Base-by-base conservation (phyloP, 1,140 invertebrate genomes). In the Papilio helenus region DNA sequence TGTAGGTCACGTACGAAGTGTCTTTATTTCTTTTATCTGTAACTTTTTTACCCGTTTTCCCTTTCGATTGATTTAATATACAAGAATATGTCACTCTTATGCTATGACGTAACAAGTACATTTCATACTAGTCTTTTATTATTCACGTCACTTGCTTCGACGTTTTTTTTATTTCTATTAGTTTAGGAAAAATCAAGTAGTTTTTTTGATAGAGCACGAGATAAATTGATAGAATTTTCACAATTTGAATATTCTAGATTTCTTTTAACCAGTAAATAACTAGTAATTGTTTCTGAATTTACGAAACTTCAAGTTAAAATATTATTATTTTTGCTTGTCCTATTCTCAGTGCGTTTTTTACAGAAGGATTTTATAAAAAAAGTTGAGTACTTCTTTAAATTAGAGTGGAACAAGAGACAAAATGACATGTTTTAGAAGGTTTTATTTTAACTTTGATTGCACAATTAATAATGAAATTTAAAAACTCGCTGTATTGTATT, bases 11-110 rank as follows among this genome's bases (percentile, higher is more conserved):
- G 61, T 65, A 65, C 61, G 34, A 39, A 61, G 20, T 61, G 9
- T 18, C 12, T 61, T 61, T 29, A 65, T 65, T 65, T 26, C 23
- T 65, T 65, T 65, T 65, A 68, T 68, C 61, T 68, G 16, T 68
- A 68, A 68, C 14, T 68, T 68, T 61, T 23, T 23, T 68, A 68
- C 61, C 26, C 61, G 29, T 68, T 29, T 68, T 68, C 5, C 14
- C 4, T 16, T 29, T 29, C 12, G 20, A 16, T 68, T 68, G 23
- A 68, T 68, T 68, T 34, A 29, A 68, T 68, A 8, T 12, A 61
- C 12, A 14, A 68, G 58, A 29, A 29, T 29, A 68, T 68, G 61
- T 34, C 61, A 68, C 14, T 29, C 61, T 68, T 68, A 68, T 8
- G 9, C 26, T 49, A 18, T n/a, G 51, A 20, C 20, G n/a, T 58